A percentile compares a stretch with the other conserved stretches of the same genome.
Conservation (phyloP, 2,888 invertebrate genomes). For the Andrena bicolor region DNA sequence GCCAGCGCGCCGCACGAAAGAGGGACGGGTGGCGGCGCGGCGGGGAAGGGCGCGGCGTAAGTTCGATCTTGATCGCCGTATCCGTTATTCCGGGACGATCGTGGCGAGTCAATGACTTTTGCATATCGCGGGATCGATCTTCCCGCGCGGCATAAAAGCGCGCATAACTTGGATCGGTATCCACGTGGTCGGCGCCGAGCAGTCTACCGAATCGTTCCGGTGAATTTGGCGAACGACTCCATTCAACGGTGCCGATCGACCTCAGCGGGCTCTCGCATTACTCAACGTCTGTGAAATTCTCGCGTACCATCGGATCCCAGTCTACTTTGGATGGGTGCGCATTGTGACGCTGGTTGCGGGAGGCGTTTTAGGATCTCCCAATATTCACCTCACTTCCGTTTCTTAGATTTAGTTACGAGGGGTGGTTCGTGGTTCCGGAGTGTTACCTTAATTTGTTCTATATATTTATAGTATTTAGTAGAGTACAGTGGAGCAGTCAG, state of each 20-base stretch:
- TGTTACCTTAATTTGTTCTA: no score
- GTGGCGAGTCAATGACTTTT: constrained; percentile 69
- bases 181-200: constrained; percentile 61
- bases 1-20: background rate
- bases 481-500: no score
- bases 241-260: background rate
- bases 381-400: no score
- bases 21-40: constrained; percentile 2
- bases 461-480: no score
- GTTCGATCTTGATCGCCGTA: constrained; percentile 66
- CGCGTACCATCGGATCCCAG: background rate
- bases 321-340: background rate
- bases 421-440: no score
- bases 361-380: no score
- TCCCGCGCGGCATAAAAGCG: constrained; percentile 11
- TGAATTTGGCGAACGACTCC: constrained; percentile 34
- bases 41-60: constrained; percentile 45
- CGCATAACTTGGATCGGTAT: constrained; percentile 31
- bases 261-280: background rate
- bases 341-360: no score
- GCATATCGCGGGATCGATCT: constrained; percentile 67
- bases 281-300: constrained; percentile 6
- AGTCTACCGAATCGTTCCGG: constrained; percentile 47
- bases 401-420: no score
- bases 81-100: constrained; percentile 69